Evolutionary conservation across 2,888 invertebrate species (phyloP).

Genomic region (Osmoderma eremita): DNA sequence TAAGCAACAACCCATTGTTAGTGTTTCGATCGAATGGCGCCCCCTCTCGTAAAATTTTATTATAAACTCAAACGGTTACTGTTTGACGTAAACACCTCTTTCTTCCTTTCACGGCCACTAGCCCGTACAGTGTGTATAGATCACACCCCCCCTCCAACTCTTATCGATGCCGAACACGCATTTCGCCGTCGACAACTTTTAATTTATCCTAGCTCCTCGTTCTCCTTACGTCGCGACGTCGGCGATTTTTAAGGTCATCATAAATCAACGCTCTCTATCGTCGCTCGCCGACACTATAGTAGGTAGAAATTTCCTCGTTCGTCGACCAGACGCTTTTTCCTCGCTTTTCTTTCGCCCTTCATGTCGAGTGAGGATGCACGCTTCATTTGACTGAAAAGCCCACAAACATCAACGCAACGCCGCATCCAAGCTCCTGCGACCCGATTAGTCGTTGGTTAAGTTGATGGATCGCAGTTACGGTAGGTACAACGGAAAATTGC

Average conservation of each 20-base stretch:
- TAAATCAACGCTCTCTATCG: conserved; percentile 7
- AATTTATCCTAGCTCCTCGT: conserved; percentile 10
- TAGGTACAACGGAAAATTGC: no score
- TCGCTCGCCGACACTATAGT: neutral
- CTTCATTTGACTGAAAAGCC: neutral
- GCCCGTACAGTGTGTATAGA: neutral
- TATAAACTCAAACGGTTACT: no score
- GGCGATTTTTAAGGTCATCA: conserved; percentile 22
- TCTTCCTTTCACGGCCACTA: conserved; percentile 7
- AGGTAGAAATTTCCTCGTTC: no score
- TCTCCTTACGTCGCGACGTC: neutral
- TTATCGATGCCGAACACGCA: conserved; percentile 29
- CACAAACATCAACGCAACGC: neutral
- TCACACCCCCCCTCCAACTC: neutral
- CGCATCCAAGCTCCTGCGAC: no score
- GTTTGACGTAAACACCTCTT: no score
- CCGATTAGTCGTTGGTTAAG: no score
- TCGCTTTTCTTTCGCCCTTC: no score
- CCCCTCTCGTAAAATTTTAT: no score
- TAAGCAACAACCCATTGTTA: no score
- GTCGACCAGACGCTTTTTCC: no score
- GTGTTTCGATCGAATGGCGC: no score
- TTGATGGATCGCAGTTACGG: no score
- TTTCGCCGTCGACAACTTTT: conserved; percentile 3
- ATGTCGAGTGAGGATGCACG: neutral